Conservation (phyloP, 1,140 invertebrate genomes). For the Diachasma alloeum region DNA sequence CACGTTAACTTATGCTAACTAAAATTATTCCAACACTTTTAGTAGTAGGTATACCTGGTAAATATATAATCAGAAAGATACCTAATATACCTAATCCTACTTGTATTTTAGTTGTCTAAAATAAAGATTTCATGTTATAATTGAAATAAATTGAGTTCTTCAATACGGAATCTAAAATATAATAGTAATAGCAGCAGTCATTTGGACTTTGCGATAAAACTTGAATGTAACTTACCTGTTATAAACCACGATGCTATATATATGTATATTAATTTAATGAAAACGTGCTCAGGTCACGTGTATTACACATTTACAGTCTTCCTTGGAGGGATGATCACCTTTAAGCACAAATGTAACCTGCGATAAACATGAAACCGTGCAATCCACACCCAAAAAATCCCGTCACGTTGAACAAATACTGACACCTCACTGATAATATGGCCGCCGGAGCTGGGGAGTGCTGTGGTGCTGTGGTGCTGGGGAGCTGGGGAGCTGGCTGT, state of each 20-base stretch:
- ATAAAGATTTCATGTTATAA: too few species aligned
- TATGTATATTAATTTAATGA: not conserved
- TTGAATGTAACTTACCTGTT: not conserved
- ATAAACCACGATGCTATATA: not conserved
- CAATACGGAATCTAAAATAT: too few species aligned
- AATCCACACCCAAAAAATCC: constrained; percentile 64
- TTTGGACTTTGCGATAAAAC: not conserved
- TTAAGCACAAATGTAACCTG: constrained; percentile 35
- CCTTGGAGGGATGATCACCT: constrained; percentile 42
- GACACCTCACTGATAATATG: constrained; percentile 66
- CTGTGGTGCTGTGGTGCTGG: too few species aligned
- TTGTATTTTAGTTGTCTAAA: too few species aligned
- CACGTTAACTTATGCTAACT: too few species aligned
- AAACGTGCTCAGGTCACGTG: constrained; percentile 28
- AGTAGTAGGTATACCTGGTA: too few species aligned
- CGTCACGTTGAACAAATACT: constrained; percentile 64
- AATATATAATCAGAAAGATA: too few species aligned
- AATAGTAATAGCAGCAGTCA: not conserved
- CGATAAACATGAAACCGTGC: constrained; percentile 40
- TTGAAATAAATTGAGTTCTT: too few species aligned
- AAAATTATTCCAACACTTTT: too few species aligned
- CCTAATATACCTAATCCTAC: too few species aligned
- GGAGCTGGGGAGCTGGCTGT: too few species aligned
- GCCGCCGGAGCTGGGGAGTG: constrained; percentile 42
- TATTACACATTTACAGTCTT: constrained; percentile 51